Evolutionary conservation across 2,888 invertebrate genomes (phyloP).

Genomic region (Bruchidius siliquastri): DNA sequence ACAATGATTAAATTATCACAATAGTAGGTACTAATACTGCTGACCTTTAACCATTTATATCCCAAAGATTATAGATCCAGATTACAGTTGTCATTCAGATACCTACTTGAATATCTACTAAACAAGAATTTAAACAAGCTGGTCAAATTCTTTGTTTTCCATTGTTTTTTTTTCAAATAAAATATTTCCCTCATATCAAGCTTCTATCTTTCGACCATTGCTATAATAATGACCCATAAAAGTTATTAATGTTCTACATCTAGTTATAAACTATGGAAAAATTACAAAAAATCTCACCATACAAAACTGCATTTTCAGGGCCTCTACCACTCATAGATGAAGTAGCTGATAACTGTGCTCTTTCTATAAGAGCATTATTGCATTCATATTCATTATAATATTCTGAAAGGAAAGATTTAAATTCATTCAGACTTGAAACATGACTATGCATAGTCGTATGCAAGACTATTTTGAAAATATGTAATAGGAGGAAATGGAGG

Average conservation of each 20-base stretch:
- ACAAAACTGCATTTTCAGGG: conserved; percentile 77
- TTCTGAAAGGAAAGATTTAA: conserved; percentile 29
- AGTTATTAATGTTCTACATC: not conserved
- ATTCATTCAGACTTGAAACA: not conserved
- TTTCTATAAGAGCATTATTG: conserved; percentile 71
- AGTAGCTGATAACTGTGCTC: conserved; percentile 71
- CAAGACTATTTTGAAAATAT: not conserved
- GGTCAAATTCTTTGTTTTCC: too few species aligned
- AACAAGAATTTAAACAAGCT: too few species aligned
- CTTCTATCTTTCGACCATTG: too few species aligned
- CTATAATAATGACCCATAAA: conserved; percentile 9
- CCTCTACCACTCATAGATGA: conserved; percentile 76
- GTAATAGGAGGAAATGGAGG: too few species aligned
- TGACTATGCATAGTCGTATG: not conserved
- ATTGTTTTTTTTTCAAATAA: too few species aligned
- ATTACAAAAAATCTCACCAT: conserved; percentile 61
- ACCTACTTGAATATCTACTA: too few species aligned
- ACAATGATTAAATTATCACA: too few species aligned
- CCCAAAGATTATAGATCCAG: too few species aligned
- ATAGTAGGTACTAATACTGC: too few species aligned
- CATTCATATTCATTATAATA: conserved; percentile 70
- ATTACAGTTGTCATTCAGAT: too few species aligned
- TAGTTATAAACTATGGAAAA: not conserved
- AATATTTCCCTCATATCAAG: too few species aligned
- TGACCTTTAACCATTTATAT: too few species aligned